A percentile compares a stretch with the other conserved stretches of the same genome.
phyloP scores from a whole-genome alignment of 1,140 invertebrate genomes.

The Catajapyx aquilonaris region DNA sequence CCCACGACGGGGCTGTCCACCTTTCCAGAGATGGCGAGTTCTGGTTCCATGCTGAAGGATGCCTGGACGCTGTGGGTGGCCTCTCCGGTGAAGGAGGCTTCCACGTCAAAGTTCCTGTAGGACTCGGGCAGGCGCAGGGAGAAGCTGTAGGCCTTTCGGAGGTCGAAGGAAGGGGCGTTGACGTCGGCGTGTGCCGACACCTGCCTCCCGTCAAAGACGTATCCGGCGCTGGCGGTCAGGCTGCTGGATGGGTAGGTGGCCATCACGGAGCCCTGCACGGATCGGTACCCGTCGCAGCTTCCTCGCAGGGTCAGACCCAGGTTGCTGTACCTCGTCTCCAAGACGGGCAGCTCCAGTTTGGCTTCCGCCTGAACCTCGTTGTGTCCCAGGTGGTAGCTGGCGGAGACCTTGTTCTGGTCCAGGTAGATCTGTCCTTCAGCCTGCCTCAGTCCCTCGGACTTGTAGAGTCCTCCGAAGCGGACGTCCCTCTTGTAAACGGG shows the following conservation, averaged over 20 bases:
- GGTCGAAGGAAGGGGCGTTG: background rate
- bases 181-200: background rate
- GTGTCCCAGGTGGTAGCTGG: background rate
- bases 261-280: background rate
- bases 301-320: background rate
- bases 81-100: conserved; percentile 1
- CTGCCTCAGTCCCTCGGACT: background rate
- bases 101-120: background rate
- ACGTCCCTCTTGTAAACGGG: conserved; percentile 2
- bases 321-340: conserved; percentile 3
- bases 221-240: background rate
- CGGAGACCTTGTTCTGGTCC: background rate
- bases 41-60: background rate
- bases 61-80: conserved; percentile 1
- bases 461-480: background rate
- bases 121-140: background rate
- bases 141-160: background rate
- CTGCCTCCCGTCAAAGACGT: background rate
- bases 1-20: conserved; percentile 2
- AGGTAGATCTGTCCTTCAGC: background rate
- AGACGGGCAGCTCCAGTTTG: background rate
- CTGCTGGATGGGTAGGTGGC: background rate
- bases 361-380: background rate
- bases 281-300: background rate
- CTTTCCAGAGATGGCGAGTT: background rate